Evolutionary conservation across 2,797 vertebrate species (phyloP).

Genomic region (Margarornis squamiger): DNA sequence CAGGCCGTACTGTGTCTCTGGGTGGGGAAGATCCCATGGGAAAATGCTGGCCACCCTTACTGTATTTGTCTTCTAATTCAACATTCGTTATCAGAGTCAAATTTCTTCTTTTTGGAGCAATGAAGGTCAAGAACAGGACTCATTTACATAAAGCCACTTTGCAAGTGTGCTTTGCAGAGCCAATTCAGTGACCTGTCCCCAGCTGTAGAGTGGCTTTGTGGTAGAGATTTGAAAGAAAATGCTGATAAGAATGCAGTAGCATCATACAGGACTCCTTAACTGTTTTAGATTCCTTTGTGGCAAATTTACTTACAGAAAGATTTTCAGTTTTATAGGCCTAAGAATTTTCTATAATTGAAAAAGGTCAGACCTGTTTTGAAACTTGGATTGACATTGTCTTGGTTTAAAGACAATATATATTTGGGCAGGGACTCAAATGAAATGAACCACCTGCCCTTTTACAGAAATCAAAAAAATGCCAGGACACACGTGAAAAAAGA

Average conservation of each 20-base stretch:
- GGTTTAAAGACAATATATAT: too few species aligned
- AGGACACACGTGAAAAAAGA: too few species aligned
- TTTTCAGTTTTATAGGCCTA: background rate
- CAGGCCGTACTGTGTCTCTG: rapidly evolving
- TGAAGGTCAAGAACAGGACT: background rate
- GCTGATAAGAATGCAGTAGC: background rate
- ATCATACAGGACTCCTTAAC: background rate
- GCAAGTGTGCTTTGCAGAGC: background rate
- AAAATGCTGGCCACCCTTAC: background rate
- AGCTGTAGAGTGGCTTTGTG: background rate
- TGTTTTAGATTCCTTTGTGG: background rate
- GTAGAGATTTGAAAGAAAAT: background rate
- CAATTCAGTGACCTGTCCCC: background rate
- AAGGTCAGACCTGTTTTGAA: background rate
- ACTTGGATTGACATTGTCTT: background rate
- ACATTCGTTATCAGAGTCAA: background rate
- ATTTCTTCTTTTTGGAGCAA: background rate
- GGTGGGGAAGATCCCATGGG: background rate
- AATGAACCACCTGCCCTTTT: too few species aligned
- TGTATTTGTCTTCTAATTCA: background rate
- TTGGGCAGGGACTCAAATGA: too few species aligned
- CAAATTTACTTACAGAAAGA: background rate
- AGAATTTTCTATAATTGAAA: background rate
- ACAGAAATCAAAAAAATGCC: too few species aligned
- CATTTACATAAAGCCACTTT: background rate